These are phyloP conservation scores for Dorcus parallelipipedus DNA, from an alignment of 2,888 invertebrate species.

Conservation along the genomic window DNA sequence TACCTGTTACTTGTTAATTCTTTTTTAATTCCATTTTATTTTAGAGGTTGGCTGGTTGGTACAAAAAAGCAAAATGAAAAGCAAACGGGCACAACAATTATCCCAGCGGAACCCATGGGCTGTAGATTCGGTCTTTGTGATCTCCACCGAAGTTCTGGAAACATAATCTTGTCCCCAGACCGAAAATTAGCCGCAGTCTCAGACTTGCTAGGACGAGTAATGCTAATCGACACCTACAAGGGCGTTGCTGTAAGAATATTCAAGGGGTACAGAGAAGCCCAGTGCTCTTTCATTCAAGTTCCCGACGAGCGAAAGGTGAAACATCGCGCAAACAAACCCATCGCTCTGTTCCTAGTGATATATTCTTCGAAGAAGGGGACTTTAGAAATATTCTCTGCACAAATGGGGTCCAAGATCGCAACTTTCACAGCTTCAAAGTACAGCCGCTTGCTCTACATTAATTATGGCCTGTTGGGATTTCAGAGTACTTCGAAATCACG, in stretches of 20 bases:
- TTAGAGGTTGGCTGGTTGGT: constrained; percentile 55
- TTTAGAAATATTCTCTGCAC: constrained; percentile 89
- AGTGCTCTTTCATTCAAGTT: constrained; percentile 90
- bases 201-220: constrained; percentile 85
- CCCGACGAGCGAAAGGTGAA: constrained; percentile 56
- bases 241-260: constrained; percentile 83
- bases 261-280: constrained; percentile 95
- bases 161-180: constrained; percentile 77
- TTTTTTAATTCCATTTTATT: neutral
- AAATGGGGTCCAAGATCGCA: constrained; percentile 80
- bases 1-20: neutral
- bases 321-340: constrained; percentile 43
- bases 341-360: constrained; percentile 82
- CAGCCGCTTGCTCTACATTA: constrained; percentile 75
- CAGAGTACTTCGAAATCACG: constrained; percentile 54
- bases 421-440: constrained; percentile 87
- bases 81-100: constrained; percentile 45
- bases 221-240: constrained; percentile 76
- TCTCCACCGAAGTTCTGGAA: constrained; percentile 68
- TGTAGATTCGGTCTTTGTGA: constrained; percentile 82
- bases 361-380: constrained; percentile 91
- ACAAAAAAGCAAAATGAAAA: constrained; percentile 48
- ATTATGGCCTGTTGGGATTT: constrained; percentile 77
- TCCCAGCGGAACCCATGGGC: constrained; percentile 69
- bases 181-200: constrained; percentile 74